These are phyloP conservation scores for Daboia siamensis DNA, from an alignment of 2,113 vertebrate species.

Conservation along the genomic window DNA sequence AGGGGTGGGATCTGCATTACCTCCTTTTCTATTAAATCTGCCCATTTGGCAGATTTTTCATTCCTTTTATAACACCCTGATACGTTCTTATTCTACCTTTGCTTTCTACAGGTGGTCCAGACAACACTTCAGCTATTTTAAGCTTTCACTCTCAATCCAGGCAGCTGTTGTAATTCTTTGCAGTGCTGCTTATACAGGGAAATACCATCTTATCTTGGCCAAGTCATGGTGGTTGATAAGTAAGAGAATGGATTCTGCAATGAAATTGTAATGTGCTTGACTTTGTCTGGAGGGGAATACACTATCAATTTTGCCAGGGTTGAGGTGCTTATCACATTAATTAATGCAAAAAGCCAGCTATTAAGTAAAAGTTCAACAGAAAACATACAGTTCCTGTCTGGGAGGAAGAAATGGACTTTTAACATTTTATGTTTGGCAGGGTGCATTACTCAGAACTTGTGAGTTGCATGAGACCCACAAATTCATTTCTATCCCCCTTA, in stretches of 20 bases:
- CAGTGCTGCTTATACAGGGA: background rate
- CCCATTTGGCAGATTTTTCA: background rate
- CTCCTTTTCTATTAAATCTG: background rate
- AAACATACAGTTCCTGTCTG: background rate
- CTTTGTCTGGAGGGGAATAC: background rate
- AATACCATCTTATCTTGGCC: background rate
- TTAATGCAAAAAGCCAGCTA: background rate
- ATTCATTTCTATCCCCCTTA: background rate
- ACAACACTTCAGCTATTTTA: background rate
- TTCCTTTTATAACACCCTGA: background rate
- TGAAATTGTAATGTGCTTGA: background rate
- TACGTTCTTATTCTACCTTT: background rate
- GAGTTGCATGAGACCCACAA: background rate
- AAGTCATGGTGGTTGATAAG: background rate
- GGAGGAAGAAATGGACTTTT: background rate
- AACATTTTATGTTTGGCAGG: background rate
- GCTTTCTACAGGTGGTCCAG: background rate
- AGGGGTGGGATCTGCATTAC: background rate
- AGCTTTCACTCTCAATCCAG: background rate
- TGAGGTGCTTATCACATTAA: background rate
- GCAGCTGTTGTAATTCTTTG: background rate
- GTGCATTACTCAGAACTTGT: background rate
- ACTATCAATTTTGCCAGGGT: background rate
- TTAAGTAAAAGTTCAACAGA: background rate
- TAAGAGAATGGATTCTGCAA: background rate